Percentiles rank a stretch among this genome's conserved stretches.
Evolutionary conservation across 1,140 invertebrate genomes (phyloP).

Genomic region (Brachionus asplanchnoidis): DNA sequence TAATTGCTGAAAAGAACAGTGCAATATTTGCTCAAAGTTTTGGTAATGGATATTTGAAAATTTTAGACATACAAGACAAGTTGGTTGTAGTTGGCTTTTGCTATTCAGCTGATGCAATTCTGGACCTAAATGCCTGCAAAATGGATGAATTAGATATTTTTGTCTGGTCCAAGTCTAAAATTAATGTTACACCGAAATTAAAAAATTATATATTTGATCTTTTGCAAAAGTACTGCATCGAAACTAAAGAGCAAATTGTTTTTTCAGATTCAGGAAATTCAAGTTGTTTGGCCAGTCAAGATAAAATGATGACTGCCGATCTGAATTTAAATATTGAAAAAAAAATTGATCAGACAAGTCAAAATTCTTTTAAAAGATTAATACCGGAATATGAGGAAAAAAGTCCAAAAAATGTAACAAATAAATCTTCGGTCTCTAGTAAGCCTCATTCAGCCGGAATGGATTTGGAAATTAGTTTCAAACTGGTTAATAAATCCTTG

Average conservation of each 20-base stretch:
- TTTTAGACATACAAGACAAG: not conserved
- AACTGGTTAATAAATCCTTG: not conserved
- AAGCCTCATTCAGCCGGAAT: not conserved
- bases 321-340: not conserved
- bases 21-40: not conserved
- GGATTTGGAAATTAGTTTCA: conserved; percentile 2
- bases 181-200: not conserved
- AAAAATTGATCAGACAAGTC: not conserved
- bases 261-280: not conserved
- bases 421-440: not conserved
- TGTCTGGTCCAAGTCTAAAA: not conserved
- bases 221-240: not conserved
- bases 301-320: not conserved
- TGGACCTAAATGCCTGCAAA: not conserved
- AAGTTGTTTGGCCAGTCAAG: not conserved
- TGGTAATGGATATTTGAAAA: not conserved
- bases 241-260: not conserved
- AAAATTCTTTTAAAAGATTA: not conserved
- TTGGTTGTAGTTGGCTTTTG: not conserved
- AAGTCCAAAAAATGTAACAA: not conserved
- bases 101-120: not conserved
- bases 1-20: not conserved
- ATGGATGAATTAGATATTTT: not conserved
- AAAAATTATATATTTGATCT: not conserved
- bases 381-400: not conserved